These are phyloP conservation scores for Lasioglossum oenotherae DNA, from an alignment of 2,888 invertebrate genomes.

Conservation along the genomic window DNA sequence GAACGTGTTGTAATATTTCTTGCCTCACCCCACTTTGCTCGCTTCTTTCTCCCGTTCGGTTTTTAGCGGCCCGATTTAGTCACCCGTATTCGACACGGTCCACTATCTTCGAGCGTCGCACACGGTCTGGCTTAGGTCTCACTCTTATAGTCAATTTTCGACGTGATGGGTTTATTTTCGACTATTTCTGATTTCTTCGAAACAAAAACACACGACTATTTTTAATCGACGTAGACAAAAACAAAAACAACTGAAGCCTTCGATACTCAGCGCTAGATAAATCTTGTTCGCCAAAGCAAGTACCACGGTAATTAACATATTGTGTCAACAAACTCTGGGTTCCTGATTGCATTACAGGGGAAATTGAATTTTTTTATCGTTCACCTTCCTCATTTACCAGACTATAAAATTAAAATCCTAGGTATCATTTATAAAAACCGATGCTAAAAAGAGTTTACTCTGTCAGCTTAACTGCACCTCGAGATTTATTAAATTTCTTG, in stretches of 20 bases:
- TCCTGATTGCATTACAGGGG: too few species aligned
- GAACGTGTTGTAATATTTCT: conserved; percentile 8
- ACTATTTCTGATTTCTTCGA: not conserved
- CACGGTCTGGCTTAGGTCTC: not conserved
- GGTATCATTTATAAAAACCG: too few species aligned
- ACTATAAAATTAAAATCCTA: too few species aligned
- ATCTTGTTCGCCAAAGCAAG: too few species aligned
- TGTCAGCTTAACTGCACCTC: not conserved
- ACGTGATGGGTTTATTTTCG: not conserved
- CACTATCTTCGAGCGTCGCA: not conserved
- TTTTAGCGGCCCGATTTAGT: not conserved
- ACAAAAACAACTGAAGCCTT: not conserved
- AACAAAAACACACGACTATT: not conserved
- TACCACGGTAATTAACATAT: too few species aligned
- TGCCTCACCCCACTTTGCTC: not conserved
- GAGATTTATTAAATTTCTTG: not conserved
- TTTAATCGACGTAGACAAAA: not conserved
- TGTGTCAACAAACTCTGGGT: too few species aligned
- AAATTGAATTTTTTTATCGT: too few species aligned
- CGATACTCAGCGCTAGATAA: not conserved
- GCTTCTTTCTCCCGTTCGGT: not conserved
- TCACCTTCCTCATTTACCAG: too few species aligned
- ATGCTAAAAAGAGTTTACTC: too few species aligned
- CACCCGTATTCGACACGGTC: not conserved
- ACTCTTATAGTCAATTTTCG: not conserved